A percentile compares a stretch with the other conserved stretches of the same genome.
Evolutionary conservation across 30 jellyfish, hydroid and myxozoan genomes (phyloP).

Genomic region (Catostylus mosaicus): DNA sequence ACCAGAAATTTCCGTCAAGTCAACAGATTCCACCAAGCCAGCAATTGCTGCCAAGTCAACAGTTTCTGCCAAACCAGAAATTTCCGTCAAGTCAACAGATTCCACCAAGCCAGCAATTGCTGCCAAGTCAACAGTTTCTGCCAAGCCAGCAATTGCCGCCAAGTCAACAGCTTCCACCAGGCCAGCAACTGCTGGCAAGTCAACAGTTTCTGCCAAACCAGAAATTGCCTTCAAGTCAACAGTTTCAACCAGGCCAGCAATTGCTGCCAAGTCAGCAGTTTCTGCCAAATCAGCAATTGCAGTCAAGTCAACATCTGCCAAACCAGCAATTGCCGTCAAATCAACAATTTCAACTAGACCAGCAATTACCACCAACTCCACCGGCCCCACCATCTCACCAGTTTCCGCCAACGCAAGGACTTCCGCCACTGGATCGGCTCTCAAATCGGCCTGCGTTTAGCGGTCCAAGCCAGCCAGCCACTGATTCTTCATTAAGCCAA

Average conservation of each 20-base stretch:
- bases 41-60: neutral
- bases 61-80: too few relatives aligned
- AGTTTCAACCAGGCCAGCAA: too few relatives aligned
- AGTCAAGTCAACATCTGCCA: neutral
- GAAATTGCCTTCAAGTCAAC: neutral
- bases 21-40: neutral
- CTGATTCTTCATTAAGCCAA: slow-evolving; percentile 14
- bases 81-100: neutral
- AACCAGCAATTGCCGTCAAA: neutral
- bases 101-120: neutral
- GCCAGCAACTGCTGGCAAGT: neutral
- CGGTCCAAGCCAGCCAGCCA: slow-evolving; percentile 26
- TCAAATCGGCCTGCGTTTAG: neutral
- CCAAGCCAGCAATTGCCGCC: neutral
- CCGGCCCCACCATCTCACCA: slow-evolving; percentile 6
- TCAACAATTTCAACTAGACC: neutral
- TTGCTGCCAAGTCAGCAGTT: too few relatives aligned
- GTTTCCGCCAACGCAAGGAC: neutral
- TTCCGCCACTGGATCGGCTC: neutral
- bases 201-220: neutral
- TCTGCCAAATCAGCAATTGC: neutral
- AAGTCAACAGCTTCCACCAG: too few relatives aligned
- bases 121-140: neutral
- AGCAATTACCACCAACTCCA: slow-evolving; percentile 49
- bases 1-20: neutral